Conservation (phyloP, 1,140 invertebrate genomes). For the Trichonephila clavata region DNA sequence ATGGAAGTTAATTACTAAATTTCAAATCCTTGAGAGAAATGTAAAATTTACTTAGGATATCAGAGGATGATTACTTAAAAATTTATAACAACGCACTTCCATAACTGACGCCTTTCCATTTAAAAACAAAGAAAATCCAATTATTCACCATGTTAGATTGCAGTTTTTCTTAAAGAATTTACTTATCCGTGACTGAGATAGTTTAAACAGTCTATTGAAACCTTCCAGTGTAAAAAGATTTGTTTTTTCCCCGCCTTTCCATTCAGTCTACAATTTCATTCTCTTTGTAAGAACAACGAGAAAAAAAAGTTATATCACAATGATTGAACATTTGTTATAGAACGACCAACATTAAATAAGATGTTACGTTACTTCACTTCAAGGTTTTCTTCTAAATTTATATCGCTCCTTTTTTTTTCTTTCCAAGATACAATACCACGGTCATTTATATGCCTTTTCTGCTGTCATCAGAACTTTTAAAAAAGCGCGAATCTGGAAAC, state of each 20-base stretch:
- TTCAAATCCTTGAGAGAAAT: too few species aligned
- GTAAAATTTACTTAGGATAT: too few species aligned
- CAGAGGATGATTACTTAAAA: too few species aligned
- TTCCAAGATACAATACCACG: not conserved
- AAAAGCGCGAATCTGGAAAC: not conserved
- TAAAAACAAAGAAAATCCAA: not conserved
- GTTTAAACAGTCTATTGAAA: not conserved
- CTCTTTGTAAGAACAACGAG: too few species aligned
- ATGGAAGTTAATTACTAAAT: too few species aligned
- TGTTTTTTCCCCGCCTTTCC: not conserved
- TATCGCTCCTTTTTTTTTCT: not conserved
- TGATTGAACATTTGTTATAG: not conserved
- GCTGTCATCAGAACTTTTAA: not conserved
- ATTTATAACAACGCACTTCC: too few species aligned
- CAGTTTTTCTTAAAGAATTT: not conserved
- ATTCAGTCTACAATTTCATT: too few species aligned
- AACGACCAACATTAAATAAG: not conserved
- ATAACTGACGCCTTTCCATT: not conserved
- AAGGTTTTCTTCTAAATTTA: not conserved
- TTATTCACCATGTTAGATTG: not conserved
- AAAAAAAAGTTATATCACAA: not conserved
- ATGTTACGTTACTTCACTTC: not conserved
- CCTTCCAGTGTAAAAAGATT: not conserved
- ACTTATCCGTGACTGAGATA: not conserved
- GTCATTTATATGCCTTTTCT: not conserved